Conservation (phyloP, 2,113 vertebrate species). For the Sprattus sprattus region DNA sequence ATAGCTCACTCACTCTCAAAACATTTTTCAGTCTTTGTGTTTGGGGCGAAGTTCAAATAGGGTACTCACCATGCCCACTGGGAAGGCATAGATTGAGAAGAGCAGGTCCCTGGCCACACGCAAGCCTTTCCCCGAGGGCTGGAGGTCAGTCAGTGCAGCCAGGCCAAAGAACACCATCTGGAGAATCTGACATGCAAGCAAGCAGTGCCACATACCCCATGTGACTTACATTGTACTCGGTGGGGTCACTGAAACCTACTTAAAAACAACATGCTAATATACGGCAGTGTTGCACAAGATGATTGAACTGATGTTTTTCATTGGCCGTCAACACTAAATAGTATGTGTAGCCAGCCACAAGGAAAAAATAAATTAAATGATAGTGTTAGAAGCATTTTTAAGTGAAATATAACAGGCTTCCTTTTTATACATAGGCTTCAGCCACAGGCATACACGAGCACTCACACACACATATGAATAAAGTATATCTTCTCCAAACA, state of each 20-base stretch:
- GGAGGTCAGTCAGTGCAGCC: constrained; percentile 61
- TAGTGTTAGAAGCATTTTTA: too few species aligned
- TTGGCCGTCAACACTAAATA: background rate
- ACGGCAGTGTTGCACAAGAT: background rate
- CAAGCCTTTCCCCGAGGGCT: constrained; percentile 45
- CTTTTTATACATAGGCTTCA: too few species aligned
- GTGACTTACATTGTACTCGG: background rate
- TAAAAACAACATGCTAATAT: too few species aligned
- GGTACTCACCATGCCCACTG: constrained; percentile 68
- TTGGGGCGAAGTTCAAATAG: background rate
- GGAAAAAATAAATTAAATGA: background rate
- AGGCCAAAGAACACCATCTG: constrained; percentile 70
- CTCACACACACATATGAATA: background rate
- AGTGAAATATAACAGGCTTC: too few species aligned
- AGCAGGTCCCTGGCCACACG: constrained; percentile 62
- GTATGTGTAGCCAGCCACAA: background rate
- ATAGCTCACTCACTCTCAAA: background rate
- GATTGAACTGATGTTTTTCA: background rate
- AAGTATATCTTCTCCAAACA: background rate
- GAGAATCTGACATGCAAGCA: constrained; percentile 59
- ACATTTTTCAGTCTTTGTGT: background rate
- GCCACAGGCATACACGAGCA: too few species aligned
- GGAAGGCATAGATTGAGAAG: constrained; percentile 71
- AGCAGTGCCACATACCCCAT: background rate
- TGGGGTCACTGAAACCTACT: background rate